Percentiles rank a stretch among this genome's conserved stretches.
Evolutionary conservation across 2,888 invertebrate genomes (phyloP).

Genomic region (Emmelina monodactyla): DNA sequence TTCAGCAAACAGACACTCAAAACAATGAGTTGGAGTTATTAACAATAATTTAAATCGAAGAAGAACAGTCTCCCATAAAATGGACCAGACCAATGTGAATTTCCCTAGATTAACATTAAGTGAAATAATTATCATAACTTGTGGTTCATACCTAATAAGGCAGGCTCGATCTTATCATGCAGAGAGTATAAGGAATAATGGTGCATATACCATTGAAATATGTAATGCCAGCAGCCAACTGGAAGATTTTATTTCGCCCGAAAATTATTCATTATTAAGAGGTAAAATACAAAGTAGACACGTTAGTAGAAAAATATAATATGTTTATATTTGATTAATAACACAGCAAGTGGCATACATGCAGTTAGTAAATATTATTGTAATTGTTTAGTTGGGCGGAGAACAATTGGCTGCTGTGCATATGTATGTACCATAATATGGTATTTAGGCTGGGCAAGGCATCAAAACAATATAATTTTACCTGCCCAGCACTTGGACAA

Average conservation of each 20-base stretch:
- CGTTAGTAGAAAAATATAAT: not conserved
- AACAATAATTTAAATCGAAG: slow-evolving; percentile 3
- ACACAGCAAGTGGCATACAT: not conserved
- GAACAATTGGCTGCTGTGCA: not conserved
- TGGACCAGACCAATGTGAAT: slow-evolving; percentile 1
- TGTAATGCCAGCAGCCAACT: not conserved
- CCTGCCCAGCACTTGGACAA: slow-evolving; percentile 4
- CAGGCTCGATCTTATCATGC: slow-evolving; percentile 6
- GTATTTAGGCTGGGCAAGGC: not conserved
- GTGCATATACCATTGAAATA: not conserved
- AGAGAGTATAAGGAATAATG: slow-evolving; percentile 4
- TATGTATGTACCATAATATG: not conserved
- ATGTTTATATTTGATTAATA: not conserved
- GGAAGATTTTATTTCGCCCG: not conserved
- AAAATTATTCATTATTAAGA: not conserved
- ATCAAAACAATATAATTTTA: too few relatives aligned
- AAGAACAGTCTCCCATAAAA: not conserved
- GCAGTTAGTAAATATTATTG: not conserved
- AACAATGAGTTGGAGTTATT: slow-evolving; percentile 1
- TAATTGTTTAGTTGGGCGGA: not conserved
- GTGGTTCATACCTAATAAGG: slow-evolving; percentile 4
- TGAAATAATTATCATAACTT: slow-evolving; percentile 3
- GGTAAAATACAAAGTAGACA: not conserved
- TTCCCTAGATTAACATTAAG: slow-evolving; percentile 3
- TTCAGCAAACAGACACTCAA: slow-evolving; percentile 1